Base-by-base conservation (phyloP, 2,888 invertebrate genomes). In the Drosophila rellima region DNA sequence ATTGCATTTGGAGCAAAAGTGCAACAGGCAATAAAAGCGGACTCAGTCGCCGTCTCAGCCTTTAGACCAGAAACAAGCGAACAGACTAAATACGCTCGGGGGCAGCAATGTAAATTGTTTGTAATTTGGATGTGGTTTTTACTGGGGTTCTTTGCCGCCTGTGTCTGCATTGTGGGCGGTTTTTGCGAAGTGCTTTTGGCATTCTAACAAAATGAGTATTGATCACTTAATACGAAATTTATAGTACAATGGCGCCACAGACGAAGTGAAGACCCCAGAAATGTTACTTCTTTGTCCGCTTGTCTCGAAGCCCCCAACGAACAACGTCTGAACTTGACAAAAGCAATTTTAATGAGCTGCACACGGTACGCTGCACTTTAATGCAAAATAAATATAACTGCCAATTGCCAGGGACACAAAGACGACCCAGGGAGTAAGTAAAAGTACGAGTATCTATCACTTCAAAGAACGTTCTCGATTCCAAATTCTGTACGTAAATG, bases 191-290 rank as follows among this genome's bases (percentile, higher is more conserved):
- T 86, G 89, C 83, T 80, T 73, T 86, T 83, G 83, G 89, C 83
- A 80, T 86, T 83, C 83, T 72, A 80, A 83, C 89, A 88, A 89
- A 89, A 85, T 88, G 82, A 87, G 89, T 85, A 89, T 85, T 85
- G 89, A 85, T 89, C 82, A 84, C 88, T 89, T 89, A 85, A 85
- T 85, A 85, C 78, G 89, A 88, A 89, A 80, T 71, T 72, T 62
- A 44, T 65, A 26, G 67, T 74, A 74, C 83, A 82, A 88, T 74
- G 89, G 82, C 87, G 89, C 84, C 83, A 72, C 51, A 52, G 59
- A 65, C 62, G 26, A 3, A 54, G 33, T 35, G 29, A 42, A 31
- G 57, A 57, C 37, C 61, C 47, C 23, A 48, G 26, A 55, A 80
- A 73, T 59, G 63, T 57, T 17, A 52, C n/a, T 54, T 61, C 75